A percentile compares a stretch with the other conserved stretches of the same genome.
Evolutionary conservation across 2,797 vertebrate genomes (phyloP).

Genomic region (Todus mexicanus): DNA sequence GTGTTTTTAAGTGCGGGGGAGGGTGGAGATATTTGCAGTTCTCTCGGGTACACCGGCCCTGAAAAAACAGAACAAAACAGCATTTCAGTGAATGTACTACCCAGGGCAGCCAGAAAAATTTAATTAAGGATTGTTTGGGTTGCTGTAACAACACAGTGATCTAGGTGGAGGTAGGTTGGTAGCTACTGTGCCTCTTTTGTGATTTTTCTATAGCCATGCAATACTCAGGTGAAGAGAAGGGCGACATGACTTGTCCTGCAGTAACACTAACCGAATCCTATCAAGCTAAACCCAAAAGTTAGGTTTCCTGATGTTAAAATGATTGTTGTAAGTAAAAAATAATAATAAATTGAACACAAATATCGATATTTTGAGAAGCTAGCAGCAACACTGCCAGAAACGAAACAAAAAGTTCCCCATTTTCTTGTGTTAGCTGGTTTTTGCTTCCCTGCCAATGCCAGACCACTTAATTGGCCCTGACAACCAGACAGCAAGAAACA

Average conservation of each 20-base stretch:
- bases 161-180: not conserved
- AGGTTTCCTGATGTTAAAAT: not conserved
- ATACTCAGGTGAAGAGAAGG: not conserved
- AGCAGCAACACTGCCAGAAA: not conserved
- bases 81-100: not conserved
- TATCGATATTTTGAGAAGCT: not conserved
- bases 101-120: not conserved
- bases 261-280: not conserved
- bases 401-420: not conserved
- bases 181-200: not conserved
- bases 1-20: constrained; percentile 95
- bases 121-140: constrained; percentile 9
- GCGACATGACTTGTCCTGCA: not conserved
- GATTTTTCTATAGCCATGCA: not conserved
- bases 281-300: not conserved
- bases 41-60: constrained; percentile 95
- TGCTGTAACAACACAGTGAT: not conserved
- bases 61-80: constrained; percentile 3
- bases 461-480: not conserved
- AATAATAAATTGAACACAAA: not conserved
- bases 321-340: not conserved
- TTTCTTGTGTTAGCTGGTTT: not conserved
- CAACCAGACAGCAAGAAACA: not conserved
- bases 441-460: not conserved
- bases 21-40: constrained; percentile 99